These are phyloP conservation scores for Ladona fulva DNA, from an alignment of 1,140 invertebrate species.

Conservation along the genomic window DNA sequence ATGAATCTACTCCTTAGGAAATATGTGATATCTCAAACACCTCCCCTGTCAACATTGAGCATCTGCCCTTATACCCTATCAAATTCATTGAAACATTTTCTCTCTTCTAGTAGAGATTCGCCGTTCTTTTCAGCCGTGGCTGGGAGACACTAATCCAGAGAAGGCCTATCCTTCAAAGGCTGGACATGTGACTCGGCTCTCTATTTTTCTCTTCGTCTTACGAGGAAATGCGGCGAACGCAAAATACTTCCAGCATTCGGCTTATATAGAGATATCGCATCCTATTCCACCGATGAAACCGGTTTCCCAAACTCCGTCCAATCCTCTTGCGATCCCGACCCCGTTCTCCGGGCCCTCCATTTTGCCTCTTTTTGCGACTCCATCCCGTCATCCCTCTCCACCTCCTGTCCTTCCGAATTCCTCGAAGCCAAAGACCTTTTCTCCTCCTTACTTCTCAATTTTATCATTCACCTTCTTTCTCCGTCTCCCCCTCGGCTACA, in stretches of 20 bases:
- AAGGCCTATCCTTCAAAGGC: too few relatives aligned
- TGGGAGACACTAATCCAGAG: too few relatives aligned
- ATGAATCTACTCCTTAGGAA: too few relatives aligned
- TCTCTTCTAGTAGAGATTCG: too few relatives aligned
- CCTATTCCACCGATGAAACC: background rate
- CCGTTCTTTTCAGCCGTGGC: too few relatives aligned
- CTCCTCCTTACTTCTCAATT: background rate
- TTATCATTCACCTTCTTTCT: background rate
- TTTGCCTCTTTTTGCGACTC: background rate
- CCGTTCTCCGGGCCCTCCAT: background rate
- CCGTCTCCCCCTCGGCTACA: too few relatives aligned
- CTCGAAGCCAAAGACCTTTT: background rate
- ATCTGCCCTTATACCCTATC: too few relatives aligned
- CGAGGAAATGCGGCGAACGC: background rate
- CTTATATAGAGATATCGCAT: background rate
- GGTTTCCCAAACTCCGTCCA: conserved; percentile 2
- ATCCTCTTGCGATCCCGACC: background rate
- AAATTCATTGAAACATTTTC: too few relatives aligned
- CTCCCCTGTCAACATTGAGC: too few relatives aligned
- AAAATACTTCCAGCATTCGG: background rate
- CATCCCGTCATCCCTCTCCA: background rate
- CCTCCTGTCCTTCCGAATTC: background rate
- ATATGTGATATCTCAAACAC: too few relatives aligned
- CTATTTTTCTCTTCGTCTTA: background rate
- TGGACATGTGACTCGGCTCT: too few relatives aligned